Conservation (phyloP, 2,888 invertebrate genomes). For the Sphaerophoria rueppellii region DNA sequence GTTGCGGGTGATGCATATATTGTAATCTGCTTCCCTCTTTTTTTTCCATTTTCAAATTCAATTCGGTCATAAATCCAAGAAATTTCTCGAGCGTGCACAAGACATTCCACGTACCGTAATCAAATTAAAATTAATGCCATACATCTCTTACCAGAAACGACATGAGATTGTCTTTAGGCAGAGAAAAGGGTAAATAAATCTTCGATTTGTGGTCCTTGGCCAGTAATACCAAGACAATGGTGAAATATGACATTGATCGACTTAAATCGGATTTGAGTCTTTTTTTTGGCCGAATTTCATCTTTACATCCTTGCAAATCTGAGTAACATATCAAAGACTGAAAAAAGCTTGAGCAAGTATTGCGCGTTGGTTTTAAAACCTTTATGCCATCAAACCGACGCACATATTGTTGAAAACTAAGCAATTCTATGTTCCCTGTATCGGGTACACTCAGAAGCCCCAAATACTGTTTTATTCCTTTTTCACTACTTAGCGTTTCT, state of each 20-base stretch:
- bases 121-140: constrained; percentile 56
- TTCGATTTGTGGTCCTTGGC: background rate
- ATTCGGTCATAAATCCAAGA: constrained; percentile 43
- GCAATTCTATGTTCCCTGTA: background rate
- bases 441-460: background rate
- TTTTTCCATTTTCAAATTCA: constrained; percentile 8
- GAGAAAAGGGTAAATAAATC: background rate
- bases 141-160: constrained; percentile 15
- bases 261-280: no score
- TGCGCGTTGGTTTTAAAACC: no score
- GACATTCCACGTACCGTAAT: constrained; percentile 32
- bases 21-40: background rate
- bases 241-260: no score
- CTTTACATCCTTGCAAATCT: no score
- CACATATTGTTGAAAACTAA: no score
- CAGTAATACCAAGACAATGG: background rate
- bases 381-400: no score
- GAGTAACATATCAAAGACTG: no score
- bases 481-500: background rate
- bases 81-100: constrained; percentile 15
- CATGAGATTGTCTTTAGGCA: background rate
- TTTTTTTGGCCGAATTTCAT: no score
- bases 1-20: background rate
- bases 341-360: no score
- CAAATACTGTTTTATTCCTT: background rate